Percentiles rank a stretch among this genome's conserved stretches.
Evolutionary conservation across 1,140 invertebrate genomes (phyloP).

Genomic region (Cataglyphis hispanica): DNA sequence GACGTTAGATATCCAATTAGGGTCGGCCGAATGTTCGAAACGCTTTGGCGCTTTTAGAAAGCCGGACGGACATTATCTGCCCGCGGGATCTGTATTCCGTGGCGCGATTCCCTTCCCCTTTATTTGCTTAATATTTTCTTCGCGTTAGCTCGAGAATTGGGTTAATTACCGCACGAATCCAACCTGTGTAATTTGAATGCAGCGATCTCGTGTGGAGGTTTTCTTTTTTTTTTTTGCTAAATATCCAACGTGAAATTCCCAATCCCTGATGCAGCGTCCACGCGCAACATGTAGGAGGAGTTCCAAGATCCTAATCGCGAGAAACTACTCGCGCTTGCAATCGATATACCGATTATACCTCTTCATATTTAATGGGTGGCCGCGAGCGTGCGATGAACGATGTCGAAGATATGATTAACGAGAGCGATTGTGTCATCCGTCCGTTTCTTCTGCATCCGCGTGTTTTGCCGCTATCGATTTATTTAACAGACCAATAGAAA

Average conservation of each 20-base stretch:
- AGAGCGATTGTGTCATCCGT: conserved; percentile 41
- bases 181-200: conserved; percentile 43
- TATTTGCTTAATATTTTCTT: conserved; percentile 45
- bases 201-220: background rate
- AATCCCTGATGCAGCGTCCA: background rate
- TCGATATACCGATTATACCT: conserved; percentile 14
- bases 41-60: conserved; percentile 40
- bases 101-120: background rate
- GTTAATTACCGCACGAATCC: conserved; percentile 60
- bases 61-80: background rate
- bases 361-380: conserved; percentile 26
- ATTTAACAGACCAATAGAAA: background rate
- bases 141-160: conserved; percentile 49
- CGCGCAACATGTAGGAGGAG: background rate
- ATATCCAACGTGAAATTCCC: background rate
- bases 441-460: conserved; percentile 50
- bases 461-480: conserved; percentile 28
- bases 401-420: conserved; percentile 64
- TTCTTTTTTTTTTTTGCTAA: conserved; percentile 23
- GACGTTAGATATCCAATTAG: conserved; percentile 47
- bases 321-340: conserved; percentile 34
- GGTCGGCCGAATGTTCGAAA: conserved; percentile 5
- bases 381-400: background rate
- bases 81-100: conserved; percentile 41
- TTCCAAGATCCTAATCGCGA: conserved; percentile 65